Percentiles rank a stretch among this genome's conserved stretches.
Evolutionary conservation across 2,797 vertebrate species (phyloP).

Genomic region (Numenius phaeopus): DNA sequence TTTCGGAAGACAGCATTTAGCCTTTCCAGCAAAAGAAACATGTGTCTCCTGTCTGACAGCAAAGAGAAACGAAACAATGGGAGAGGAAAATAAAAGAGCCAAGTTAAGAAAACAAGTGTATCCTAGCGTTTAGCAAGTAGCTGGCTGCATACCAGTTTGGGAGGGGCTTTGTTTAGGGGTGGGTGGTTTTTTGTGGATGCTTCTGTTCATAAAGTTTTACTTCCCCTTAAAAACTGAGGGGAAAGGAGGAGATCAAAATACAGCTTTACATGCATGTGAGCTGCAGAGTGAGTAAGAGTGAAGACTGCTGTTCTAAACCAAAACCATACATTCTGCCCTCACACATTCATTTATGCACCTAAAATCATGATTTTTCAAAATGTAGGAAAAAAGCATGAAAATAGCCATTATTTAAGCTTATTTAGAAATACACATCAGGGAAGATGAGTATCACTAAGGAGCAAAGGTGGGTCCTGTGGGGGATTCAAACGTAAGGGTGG

Average conservation of each 20-base stretch:
- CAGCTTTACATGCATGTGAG: background rate
- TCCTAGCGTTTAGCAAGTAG: background rate
- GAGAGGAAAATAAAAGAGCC: background rate
- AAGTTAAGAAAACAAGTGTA: background rate
- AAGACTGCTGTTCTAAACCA: background rate
- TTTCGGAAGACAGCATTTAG: background rate
- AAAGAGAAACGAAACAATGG: background rate
- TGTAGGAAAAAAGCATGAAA: background rate
- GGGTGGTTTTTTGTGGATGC: background rate
- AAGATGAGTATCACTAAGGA: background rate
- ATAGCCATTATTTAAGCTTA: conserved; percentile 16
- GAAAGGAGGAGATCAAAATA: background rate
- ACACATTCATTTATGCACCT: background rate
- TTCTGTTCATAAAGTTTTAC: background rate
- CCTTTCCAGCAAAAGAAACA: background rate
- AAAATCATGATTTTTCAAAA: background rate
- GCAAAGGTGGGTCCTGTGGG: background rate
- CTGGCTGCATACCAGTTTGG: background rate
- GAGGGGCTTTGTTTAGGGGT: background rate
- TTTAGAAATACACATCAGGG: conserved; percentile 14
- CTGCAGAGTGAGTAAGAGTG: conserved; percentile 2
- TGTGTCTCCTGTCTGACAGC: background rate
- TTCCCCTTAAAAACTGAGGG: conserved; percentile 20
- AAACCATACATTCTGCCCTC: background rate
- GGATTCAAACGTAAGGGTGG: background rate